Evolutionary conservation across 1,140 invertebrate species (phyloP).

Genomic region (Brachystomella parvula): DNA sequence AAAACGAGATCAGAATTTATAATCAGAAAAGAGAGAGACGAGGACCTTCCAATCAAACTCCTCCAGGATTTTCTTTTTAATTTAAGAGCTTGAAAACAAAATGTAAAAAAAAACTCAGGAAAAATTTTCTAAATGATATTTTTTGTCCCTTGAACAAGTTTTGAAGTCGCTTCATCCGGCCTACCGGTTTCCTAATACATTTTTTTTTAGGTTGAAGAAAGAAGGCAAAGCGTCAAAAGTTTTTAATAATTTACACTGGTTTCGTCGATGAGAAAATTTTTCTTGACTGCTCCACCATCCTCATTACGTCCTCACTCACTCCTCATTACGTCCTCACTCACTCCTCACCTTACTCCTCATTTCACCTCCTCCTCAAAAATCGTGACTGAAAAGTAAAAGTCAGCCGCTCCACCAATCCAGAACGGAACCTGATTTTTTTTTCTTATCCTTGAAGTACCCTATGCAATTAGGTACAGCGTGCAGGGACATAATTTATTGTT

Average conservation of each 20-base stretch:
- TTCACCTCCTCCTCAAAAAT: too few species aligned
- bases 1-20: constrained; percentile 8
- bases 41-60: not conserved
- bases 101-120: too few species aligned
- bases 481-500: constrained; percentile 10
- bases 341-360: too few species aligned
- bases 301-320: too few species aligned
- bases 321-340: too few species aligned
- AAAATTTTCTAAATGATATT: too few species aligned
- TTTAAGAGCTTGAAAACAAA: too few species aligned
- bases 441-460: not conserved
- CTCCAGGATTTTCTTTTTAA: not conserved
- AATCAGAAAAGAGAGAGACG: not conserved
- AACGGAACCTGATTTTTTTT: constrained; percentile 7
- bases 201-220: not conserved
- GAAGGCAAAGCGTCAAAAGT: not conserved
- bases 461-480: constrained; percentile 1
- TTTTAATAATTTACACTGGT: not conserved
- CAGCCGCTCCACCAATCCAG: not conserved
- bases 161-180: constrained; percentile 7
- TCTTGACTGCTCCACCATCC: too few species aligned
- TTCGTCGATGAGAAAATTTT: not conserved
- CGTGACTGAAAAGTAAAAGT: too few species aligned
- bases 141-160: constrained; percentile 7
- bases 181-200: not conserved